phyloP scores from a whole-genome alignment of 2,113 vertebrate species.

The Planiliza haematocheilus region DNA sequence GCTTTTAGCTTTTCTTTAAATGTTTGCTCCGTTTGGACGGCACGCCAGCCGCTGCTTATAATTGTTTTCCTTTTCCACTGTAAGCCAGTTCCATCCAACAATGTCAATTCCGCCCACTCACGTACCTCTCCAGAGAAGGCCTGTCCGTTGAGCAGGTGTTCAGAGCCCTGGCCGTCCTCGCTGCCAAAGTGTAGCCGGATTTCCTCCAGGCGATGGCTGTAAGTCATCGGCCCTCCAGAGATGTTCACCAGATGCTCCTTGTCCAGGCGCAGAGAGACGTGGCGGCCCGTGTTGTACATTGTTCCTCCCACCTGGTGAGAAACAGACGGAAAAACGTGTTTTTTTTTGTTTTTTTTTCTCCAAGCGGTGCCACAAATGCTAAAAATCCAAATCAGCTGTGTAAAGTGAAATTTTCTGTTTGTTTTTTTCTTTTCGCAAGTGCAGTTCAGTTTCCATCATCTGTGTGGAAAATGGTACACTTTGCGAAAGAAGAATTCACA shows the following conservation, averaged over 20 bases:
- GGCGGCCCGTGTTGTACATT: constrained; percentile 99
- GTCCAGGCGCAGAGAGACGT: constrained; percentile 95
- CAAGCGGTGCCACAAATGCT: too few species aligned
- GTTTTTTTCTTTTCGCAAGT: too few species aligned
- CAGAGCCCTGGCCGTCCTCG: constrained; percentile 95
- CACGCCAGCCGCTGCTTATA: too few species aligned
- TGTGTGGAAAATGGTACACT: too few species aligned
- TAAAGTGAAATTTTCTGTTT: too few species aligned
- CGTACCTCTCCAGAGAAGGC: constrained; percentile 96
- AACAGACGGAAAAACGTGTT: neutral
- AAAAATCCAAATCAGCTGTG: too few species aligned
- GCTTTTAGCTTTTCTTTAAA: too few species aligned
- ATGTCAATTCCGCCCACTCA: neutral
- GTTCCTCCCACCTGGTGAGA: constrained; percentile 92
- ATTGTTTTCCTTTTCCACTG: neutral
- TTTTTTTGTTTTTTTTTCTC: too few species aligned
- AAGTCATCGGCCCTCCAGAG: constrained; percentile 97
- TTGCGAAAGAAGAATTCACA: too few species aligned
- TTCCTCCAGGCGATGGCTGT: constrained; percentile 97
- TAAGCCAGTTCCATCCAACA: too few species aligned
- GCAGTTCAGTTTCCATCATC: too few species aligned
- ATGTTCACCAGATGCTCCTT: constrained; percentile 99
- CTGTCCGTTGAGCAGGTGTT: constrained; percentile 97
- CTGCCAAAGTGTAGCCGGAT: constrained; percentile 98
- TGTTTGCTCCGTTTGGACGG: too few species aligned